Conservation (phyloP, 2,888 invertebrate genomes). For the Tillus elongatus region DNA sequence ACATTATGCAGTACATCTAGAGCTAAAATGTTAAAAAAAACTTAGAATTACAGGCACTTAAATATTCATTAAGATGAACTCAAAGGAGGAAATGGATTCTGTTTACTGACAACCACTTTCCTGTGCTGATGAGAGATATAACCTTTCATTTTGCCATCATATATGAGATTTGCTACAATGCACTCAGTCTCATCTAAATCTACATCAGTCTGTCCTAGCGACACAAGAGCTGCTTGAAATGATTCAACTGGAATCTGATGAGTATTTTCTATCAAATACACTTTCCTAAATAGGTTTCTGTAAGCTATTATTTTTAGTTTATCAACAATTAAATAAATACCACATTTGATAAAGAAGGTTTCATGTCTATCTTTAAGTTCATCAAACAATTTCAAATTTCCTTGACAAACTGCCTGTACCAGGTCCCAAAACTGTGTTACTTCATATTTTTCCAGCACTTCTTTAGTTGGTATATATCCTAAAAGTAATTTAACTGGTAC, state of each 20-base stretch:
- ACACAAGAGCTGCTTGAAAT: slow-evolving; percentile 72
- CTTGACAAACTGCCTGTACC: slow-evolving; percentile 78
- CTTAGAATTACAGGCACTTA: too few relatives aligned
- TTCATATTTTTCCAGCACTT: slow-evolving; percentile 79
- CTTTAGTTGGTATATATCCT: slow-evolving; percentile 84
- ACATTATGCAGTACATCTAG: too few relatives aligned
- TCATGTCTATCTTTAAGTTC: slow-evolving; percentile 78
- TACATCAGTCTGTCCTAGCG: slow-evolving; percentile 74
- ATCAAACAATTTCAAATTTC: slow-evolving; percentile 77
- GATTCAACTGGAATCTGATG: slow-evolving; percentile 85
- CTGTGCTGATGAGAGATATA: slow-evolving; percentile 96
- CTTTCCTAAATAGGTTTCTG: slow-evolving; percentile 91
- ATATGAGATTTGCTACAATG: slow-evolving; percentile 92
- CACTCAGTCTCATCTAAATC: slow-evolving; percentile 93
- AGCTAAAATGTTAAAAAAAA: too few relatives aligned
- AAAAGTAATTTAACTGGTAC: slow-evolving; percentile 96
- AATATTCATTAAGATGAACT: too few relatives aligned
- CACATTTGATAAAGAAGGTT: slow-evolving; percentile 87
- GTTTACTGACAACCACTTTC: slow-evolving; percentile 94
- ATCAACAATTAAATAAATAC: slow-evolving; percentile 96
- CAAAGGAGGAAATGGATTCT: slow-evolving; percentile 85
- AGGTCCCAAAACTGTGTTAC: slow-evolving; percentile 85
- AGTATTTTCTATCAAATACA: slow-evolving; percentile 63
- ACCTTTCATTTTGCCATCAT: slow-evolving; percentile 94
- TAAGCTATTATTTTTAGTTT: slow-evolving; percentile 92